Evolutionary conservation across 2,113 vertebrate genomes (phyloP).

Genomic region (Cryptomyrus ogoouensis): DNA sequence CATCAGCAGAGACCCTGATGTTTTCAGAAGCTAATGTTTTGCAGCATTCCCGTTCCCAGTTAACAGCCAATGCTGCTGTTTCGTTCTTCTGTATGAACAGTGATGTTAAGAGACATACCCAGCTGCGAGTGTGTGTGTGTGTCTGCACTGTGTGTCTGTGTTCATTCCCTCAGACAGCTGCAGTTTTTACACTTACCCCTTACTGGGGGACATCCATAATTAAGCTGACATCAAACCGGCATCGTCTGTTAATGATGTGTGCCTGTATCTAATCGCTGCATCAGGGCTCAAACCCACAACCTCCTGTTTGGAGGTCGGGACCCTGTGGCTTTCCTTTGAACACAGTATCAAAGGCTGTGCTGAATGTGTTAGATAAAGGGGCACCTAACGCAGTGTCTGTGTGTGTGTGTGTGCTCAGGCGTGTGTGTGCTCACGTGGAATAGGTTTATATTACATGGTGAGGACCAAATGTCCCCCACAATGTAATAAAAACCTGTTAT

Average conservation of each 20-base stretch:
- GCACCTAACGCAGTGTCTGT: neutral
- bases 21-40: neutral
- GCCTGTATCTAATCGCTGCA: neutral
- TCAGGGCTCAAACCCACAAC: slow-evolving; percentile 1
- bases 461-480: too few species aligned
- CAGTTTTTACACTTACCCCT: neutral
- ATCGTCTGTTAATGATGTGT: neutral
- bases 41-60: neutral
- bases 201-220: neutral
- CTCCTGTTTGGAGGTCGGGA: neutral
- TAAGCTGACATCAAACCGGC: neutral
- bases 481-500: too few species aligned
- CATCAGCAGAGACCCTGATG: slow-evolving; percentile 38
- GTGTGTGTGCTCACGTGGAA: neutral
- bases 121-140: neutral
- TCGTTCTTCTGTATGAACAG: neutral
- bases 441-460: too few species aligned
- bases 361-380: neutral
- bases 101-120: neutral
- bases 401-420: neutral
- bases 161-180: neutral
- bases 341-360: neutral
- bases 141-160: neutral
- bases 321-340: neutral
- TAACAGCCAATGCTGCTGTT: neutral